Evolutionary conservation across 2,113 vertebrate species (phyloP).

Genomic region (Okapia johnstoni): DNA sequence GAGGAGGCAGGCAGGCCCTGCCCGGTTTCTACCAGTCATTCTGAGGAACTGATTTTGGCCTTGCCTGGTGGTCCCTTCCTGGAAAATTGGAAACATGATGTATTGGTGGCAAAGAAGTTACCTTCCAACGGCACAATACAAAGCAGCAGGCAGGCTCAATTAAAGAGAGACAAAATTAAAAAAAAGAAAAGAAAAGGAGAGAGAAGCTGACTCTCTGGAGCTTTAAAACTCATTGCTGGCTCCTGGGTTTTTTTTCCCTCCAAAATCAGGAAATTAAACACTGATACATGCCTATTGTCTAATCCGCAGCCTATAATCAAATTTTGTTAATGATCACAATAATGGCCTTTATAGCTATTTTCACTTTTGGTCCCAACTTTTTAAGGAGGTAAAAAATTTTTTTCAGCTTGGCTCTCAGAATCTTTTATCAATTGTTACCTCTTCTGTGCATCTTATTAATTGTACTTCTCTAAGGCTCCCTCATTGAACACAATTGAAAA

Average conservation of each 20-base stretch:
- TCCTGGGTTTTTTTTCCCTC: not conserved
- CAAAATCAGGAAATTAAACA: not conserved
- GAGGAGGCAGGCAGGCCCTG: not conserved
- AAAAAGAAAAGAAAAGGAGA: not conserved
- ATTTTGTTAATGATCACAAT: not conserved
- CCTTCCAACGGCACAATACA: not conserved
- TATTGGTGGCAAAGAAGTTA: not conserved
- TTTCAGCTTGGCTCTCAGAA: conserved; percentile 53
- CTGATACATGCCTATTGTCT: not conserved
- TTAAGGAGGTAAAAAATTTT: conserved; percentile 61
- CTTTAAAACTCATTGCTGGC: not conserved
- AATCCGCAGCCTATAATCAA: not conserved
- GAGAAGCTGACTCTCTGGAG: not conserved
- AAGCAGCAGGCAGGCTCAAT: not conserved
- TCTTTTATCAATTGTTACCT: conserved; percentile 34
- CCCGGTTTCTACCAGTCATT: not conserved
- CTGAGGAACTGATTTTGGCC: not conserved
- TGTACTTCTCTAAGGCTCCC: conserved; percentile 30
- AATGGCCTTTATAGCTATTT: not conserved
- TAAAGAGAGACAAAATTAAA: not conserved
- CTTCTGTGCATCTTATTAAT: conserved; percentile 42
- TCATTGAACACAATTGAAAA: conserved; percentile 31
- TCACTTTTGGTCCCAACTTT: conserved; percentile 27
- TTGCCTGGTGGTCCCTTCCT: not conserved
- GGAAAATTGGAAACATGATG: not conserved